A percentile compares a stretch with the other conserved stretches of the same genome.
These are phyloP conservation scores for Gymnopithys bicolor DNA, from an alignment of 2,797 vertebrate species.

Conservation along the genomic window DNA sequence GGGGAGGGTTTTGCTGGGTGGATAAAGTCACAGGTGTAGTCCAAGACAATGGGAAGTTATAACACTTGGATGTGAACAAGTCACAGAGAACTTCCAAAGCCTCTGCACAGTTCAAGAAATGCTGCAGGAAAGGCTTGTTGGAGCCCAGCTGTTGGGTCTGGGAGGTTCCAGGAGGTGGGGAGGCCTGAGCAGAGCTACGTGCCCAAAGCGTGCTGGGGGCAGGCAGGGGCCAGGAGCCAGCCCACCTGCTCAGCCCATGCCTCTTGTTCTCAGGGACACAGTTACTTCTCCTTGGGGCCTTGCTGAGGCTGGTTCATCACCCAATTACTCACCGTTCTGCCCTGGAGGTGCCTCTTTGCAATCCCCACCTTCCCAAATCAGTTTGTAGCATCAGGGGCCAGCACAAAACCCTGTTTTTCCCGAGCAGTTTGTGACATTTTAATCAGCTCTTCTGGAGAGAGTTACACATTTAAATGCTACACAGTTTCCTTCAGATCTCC, in stretches of 20 bases:
- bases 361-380: neutral
- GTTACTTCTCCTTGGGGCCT: neutral
- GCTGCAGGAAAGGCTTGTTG: neutral
- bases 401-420: neutral
- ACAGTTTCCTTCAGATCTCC: neutral
- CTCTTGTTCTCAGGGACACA: neutral
- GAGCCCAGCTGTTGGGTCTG: neutral
- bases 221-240: neutral
- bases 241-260: neutral
- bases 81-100: neutral
- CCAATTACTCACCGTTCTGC: neutral
- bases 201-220: neutral
- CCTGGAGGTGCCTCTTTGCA: neutral
- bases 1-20: neutral
- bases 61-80: neutral
- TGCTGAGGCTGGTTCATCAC: fast-evolving
- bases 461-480: neutral
- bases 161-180: neutral
- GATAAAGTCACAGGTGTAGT: neutral
- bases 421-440: neutral
- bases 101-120: neutral
- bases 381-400: neutral
- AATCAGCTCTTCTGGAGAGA: neutral
- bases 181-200: neutral
- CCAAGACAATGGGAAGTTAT: neutral